Conservation (phyloP, 2,113 vertebrate species). For the Pelobates fuscus region DNA sequence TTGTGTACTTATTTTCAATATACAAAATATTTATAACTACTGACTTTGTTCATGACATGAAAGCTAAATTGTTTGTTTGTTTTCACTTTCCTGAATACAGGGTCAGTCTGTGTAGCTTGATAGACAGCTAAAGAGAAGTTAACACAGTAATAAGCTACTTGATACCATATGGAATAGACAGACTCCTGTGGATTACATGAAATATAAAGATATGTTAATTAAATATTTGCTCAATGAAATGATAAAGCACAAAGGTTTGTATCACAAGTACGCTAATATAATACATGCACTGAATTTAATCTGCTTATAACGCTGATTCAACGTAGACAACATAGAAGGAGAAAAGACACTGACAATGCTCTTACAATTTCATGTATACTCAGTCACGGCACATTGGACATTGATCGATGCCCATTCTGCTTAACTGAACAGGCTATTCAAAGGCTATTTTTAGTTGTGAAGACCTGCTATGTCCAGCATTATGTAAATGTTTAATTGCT, state of each 20-base stretch:
- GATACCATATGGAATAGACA: neutral
- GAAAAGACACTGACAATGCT: constrained; percentile 15
- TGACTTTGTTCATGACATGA: too few relatives aligned
- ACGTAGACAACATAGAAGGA: neutral
- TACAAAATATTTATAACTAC: too few relatives aligned
- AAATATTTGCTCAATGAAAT: neutral
- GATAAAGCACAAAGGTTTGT: neutral
- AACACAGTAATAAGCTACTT: neutral
- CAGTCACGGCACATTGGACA: constrained; percentile 15
- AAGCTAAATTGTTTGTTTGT: too few relatives aligned
- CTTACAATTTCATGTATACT: constrained; percentile 17
- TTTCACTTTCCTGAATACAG: too few relatives aligned
- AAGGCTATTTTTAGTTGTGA: constrained; percentile 18
- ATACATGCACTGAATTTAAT: constrained; percentile 2
- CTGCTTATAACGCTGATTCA: neutral
- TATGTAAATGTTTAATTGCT: constrained; percentile 22
- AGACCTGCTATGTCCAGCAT: constrained; percentile 19
- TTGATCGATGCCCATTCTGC: constrained; percentile 23
- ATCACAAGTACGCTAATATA: neutral
- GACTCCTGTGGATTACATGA: neutral
- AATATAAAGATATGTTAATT: neutral
- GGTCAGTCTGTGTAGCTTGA: neutral
- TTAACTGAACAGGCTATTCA: constrained; percentile 21
- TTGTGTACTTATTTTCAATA: too few relatives aligned
- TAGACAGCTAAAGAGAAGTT: neutral